Base-by-base conservation (phyloP, 2,797 vertebrate genomes). In the Fringilla coelebs region DNA sequence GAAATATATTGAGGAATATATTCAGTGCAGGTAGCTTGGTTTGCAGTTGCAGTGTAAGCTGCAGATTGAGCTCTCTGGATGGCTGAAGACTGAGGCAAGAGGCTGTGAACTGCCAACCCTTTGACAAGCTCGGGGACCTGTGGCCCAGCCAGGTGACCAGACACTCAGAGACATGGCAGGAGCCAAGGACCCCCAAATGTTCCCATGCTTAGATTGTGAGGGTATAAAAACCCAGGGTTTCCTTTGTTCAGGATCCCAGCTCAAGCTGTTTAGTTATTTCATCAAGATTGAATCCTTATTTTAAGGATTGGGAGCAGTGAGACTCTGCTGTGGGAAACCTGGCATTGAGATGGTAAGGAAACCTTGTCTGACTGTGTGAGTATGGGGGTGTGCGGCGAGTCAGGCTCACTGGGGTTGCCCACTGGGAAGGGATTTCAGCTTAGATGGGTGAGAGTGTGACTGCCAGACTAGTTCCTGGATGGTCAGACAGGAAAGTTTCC, bases 71-170 rank as follows among this genome's bases (percentile, higher is more conserved):
- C 18, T 17, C 51, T 78, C 66, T 60, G 40, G n/a, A 16, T 19
- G 7, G 26, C 38, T 52, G 43, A 38, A 76, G 63, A 32, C n/a
- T 0, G 2, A 62, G 55, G 45, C 20, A 66, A 48, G 70, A 68
- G 48, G 34, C 22, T 2, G 1, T 41, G 38, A 72, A 58, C 29
- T 71, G 38, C 45, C 0, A 0, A 20, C 31, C 22, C 31, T 78
- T 46, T 60, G 15, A 34, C 26, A 21, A n/a, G 45, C 72, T 63
- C 15, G 71, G 38, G 10, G 45, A 57, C 38, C 17, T 65, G 43
- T 43, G 25, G 45, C 29, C 72, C 51, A 71, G 5, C 12, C 45
- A 65, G 21, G 45, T 65, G 45, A 65, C 9, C 0, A 0, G 17
- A 31, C 51, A 52, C 29, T 58, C 36, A 65, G 29, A 63, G n/a